These are phyloP conservation scores for Leptothorax acervorum DNA, from an alignment of 2,888 invertebrate genomes.

Conservation along the genomic window DNA sequence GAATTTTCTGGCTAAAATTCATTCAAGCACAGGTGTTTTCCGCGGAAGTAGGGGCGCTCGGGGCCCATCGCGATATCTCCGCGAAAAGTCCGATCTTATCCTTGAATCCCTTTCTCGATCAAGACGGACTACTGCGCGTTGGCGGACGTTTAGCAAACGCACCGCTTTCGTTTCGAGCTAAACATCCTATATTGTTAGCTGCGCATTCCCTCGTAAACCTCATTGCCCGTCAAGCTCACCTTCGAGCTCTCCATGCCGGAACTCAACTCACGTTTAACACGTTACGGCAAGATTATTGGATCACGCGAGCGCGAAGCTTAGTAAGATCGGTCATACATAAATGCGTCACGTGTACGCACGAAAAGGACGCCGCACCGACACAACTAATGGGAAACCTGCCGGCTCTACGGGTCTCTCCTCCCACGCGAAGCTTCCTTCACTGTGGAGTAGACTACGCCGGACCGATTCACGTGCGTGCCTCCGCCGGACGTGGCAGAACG, in stretches of 20 bases:
- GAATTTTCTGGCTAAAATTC: too few relatives aligned
- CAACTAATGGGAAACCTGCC: slow-evolving; percentile 7
- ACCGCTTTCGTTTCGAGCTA: not conserved
- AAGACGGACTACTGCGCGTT: too few relatives aligned
- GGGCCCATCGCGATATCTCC: too few relatives aligned
- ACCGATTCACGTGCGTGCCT: not conserved
- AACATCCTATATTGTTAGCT: not conserved
- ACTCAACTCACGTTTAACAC: not conserved
- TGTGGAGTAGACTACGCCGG: not conserved
- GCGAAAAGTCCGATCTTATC: too few relatives aligned
- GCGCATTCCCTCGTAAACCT: not conserved
- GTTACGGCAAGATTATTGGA: not conserved
- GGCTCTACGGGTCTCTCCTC: not conserved
- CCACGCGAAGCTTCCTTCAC: not conserved
- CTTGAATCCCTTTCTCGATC: too few relatives aligned
- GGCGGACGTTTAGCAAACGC: not conserved
- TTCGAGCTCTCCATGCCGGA: not conserved
- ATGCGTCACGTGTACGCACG: not conserved
- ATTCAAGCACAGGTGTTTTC: too few relatives aligned
- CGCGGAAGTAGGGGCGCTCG: too few relatives aligned
- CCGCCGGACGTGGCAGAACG: not conserved
- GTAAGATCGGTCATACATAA: not conserved
- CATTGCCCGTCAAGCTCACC: not conserved
- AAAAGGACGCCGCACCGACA: not conserved
- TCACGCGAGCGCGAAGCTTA: not conserved